Conservation (phyloP, 2,113 vertebrate genomes). For the Argyrosomus japonicus region DNA sequence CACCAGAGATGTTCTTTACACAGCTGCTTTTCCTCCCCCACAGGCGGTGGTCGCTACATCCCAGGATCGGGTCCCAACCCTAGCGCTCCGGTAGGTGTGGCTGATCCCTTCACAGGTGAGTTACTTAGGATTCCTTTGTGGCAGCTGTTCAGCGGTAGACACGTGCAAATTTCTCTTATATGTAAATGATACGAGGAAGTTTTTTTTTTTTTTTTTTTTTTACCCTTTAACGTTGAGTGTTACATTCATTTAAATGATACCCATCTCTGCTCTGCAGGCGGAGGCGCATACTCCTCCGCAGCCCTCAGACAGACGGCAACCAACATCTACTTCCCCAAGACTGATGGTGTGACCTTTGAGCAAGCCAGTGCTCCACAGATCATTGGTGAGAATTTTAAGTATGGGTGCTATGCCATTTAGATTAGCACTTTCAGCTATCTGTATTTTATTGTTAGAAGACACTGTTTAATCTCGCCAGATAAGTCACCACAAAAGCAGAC, state of each 20-base stretch:
- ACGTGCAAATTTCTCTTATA: not conserved
- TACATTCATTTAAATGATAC: not conserved
- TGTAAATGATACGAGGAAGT: not conserved
- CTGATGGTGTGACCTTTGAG: constrained; percentile 94
- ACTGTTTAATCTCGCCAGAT: no score
- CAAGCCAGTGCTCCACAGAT: constrained; percentile 94
- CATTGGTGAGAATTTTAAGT: constrained; percentile 82
- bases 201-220: not conserved
- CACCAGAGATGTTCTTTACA: not conserved
- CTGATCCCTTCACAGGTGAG: constrained; percentile 92
- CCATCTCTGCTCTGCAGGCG: constrained; percentile 78
- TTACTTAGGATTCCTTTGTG: not conserved
- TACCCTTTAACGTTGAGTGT: not conserved
- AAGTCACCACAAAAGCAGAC: no score
- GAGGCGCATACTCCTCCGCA: constrained; percentile 86
- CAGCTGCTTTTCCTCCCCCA: not conserved
- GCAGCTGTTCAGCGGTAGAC: not conserved
- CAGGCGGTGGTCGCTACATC: constrained; percentile 94
- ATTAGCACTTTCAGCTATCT: not conserved
- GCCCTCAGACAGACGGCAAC: constrained; percentile 77
- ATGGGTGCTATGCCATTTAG: not conserved
- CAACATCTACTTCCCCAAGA: constrained; percentile 97
- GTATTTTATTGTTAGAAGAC: no score
- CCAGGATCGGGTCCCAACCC: constrained; percentile 84
- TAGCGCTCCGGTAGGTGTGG: constrained; percentile 68